phyloP scores from a whole-genome alignment of 2,888 invertebrate genomes.

The Rosalia funebris region DNA sequence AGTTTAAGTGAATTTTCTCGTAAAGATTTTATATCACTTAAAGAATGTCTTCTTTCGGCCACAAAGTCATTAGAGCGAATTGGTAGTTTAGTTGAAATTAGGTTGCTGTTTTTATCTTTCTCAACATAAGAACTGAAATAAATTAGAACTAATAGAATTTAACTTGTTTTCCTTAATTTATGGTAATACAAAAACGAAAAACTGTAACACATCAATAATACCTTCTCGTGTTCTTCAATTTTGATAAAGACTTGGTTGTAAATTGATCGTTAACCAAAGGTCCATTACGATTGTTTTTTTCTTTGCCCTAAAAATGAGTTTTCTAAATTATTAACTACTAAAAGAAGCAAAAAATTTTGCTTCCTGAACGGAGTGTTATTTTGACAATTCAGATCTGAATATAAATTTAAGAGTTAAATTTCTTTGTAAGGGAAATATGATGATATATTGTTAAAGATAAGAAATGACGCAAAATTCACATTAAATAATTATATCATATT shows the following conservation, averaged over 20 bases:
- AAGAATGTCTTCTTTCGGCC: constrained; percentile 8
- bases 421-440: too few relatives aligned
- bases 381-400: too few relatives aligned
- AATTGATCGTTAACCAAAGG: neutral
- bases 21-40: neutral
- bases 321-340: neutral
- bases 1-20: neutral
- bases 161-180: neutral
- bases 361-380: too few relatives aligned
- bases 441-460: too few relatives aligned
- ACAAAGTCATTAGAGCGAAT: neutral
- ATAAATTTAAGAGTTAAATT: too few relatives aligned
- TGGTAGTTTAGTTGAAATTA: neutral
- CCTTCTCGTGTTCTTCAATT: constrained; percentile 1
- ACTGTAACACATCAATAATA: neutral
- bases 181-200: neutral
- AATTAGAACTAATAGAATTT: neutral
- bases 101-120: neutral
- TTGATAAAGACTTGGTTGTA: neutral
- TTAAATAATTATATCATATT: too few relatives aligned
- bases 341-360: too few relatives aligned
- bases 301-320: neutral
- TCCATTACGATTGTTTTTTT: neutral
- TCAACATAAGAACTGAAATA: neutral
- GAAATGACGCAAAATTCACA: too few relatives aligned